These are phyloP conservation scores for Zapornia atra DNA, from an alignment of 2,113 vertebrate species.

Conservation along the genomic window DNA sequence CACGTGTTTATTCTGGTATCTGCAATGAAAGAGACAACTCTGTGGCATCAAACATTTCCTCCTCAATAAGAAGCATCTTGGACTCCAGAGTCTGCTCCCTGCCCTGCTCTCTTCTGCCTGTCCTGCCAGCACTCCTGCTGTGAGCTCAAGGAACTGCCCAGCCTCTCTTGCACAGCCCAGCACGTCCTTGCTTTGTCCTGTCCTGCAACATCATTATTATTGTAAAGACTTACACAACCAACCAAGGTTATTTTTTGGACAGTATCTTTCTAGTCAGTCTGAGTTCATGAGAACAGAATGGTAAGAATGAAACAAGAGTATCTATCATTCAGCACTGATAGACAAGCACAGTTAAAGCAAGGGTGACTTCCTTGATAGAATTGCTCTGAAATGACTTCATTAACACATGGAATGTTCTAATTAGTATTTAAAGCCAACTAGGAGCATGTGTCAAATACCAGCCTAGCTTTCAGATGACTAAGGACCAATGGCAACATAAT, in stretches of 20 bases:
- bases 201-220: neutral
- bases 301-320: neutral
- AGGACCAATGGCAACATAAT: neutral
- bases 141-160: neutral
- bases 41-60: neutral
- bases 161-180: accelerated
- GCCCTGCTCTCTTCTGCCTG: neutral
- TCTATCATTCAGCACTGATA: neutral
- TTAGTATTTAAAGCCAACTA: neutral
- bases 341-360: neutral
- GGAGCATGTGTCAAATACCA: neutral
- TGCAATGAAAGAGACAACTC: neutral
- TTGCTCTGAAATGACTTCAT: neutral
- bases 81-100: too few species aligned
- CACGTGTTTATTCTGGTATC: neutral
- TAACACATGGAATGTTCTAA: neutral
- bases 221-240: neutral
- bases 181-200: neutral
- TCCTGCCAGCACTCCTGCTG: neutral
- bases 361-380: neutral
- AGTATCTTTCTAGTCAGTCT: neutral
- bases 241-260: neutral
- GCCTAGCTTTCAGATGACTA: neutral
- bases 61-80: neutral
- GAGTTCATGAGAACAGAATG: neutral